Conservation (phyloP, 2,888 invertebrate species). For the Colletes collaris region DNA sequence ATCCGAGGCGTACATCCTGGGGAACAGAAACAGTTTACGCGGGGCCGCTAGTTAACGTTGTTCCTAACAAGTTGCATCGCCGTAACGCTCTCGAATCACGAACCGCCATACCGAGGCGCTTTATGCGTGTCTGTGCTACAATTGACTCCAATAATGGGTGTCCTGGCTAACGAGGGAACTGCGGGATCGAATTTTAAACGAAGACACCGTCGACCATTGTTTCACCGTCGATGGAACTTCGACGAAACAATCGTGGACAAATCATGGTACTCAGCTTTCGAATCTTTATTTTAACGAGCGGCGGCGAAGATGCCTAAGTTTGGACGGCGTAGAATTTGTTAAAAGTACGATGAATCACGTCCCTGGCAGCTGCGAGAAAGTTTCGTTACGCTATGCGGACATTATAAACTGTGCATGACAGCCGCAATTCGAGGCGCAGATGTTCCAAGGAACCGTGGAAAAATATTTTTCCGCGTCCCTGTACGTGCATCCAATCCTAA, state of each 20-base stretch:
- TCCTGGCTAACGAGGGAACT: slow-evolving; percentile 25
- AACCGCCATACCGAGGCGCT: not conserved
- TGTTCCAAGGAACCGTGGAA: slow-evolving; percentile 9
- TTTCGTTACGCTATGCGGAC: slow-evolving; percentile 29
- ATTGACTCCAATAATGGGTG: slow-evolving; percentile 15
- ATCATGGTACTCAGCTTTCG: not conserved
- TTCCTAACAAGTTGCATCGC: slow-evolving; percentile 36
- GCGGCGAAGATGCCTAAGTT: too few relatives aligned
- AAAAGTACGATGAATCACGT: slow-evolving; percentile 45
- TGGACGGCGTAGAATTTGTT: slow-evolving; percentile 36
- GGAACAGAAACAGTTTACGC: not conserved
- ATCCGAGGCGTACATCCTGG: slow-evolving; percentile 8
- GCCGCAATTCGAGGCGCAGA: slow-evolving; percentile 22
- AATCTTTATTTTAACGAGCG: too few relatives aligned
- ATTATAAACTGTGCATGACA: slow-evolving; percentile 34
- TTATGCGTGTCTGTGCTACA: not conserved
- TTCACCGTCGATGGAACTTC: not conserved
- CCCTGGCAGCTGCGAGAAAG: slow-evolving; percentile 25
- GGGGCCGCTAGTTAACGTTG: slow-evolving; percentile 19
- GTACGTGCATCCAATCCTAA: not conserved
- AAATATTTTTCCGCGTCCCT: slow-evolving; percentile 3
- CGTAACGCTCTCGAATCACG: slow-evolving; percentile 33
- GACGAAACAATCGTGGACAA: too few relatives aligned
- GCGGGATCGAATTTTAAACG: slow-evolving; percentile 10
- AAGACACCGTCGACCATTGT: not conserved